Evolutionary conservation across 2,113 vertebrate genomes (phyloP), one percentile per base, ranked within the genome.

Genomic region (Sinocyclocheilus rhinocerous): DNA sequence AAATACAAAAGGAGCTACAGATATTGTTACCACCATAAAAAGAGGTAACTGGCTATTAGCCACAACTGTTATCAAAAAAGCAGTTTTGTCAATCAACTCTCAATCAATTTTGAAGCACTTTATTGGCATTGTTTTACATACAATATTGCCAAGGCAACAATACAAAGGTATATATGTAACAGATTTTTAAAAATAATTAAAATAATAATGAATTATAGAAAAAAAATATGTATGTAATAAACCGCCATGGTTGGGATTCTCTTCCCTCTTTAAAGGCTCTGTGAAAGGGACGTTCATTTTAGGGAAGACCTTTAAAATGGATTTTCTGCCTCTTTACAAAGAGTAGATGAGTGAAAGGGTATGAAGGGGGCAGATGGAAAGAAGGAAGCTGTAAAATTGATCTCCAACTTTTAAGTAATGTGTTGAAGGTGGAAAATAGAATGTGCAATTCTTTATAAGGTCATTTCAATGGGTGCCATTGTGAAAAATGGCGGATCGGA

Each of bases 301-400:
- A 81, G 83, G 81, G 24, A 24, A 36, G 75, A 70, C 91, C 89
- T 89, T 92, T 93, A 89, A 93, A 94, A 94, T 94, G 61, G 91
- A 94, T 95, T 93, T 94, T 93, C 89, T 90, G 81, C 90, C 81
- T 89, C 89, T 91, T 93, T 91, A 90, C 89, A 78, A 59, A 83
- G 61, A 81, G 85, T 77, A 72, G 63, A 88, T 89, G 89, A 88
- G 65, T 80, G 65, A 84, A 78, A 20, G 61, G 76, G 24, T n/a
- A 24, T 24, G 65, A 65, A 59, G 18, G 36, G 50, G 50, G 52
- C 52, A 26, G 81, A 87, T 50, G 65, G 81, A 42, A 52, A 81
- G 79, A 20, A 76, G 67, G 76, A 45, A 63, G 57, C 57, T 84
- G 48, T 84, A 84, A 89, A 89, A 86, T 79, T 65, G 65, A 86